Base-by-base conservation (phyloP, 2,888 invertebrate genomes). In the Hyposoter dolosus region DNA sequence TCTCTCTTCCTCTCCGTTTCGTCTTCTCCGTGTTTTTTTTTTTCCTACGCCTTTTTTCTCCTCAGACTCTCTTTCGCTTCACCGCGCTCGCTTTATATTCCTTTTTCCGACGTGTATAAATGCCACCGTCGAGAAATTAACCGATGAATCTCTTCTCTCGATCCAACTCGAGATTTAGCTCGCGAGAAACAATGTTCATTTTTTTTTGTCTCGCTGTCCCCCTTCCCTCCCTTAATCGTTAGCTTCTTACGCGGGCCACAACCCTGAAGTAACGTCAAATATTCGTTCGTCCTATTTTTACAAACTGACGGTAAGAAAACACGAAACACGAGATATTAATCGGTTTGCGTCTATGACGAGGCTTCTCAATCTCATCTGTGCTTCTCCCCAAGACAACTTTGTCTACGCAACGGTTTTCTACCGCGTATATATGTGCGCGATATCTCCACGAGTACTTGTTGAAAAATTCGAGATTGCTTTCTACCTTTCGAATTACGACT, bases 61-160 rank as follows among this genome's bases (percentile, higher is more conserved):
- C 74, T 63, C 82, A 78, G 68, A 82, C 85, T 74, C 76, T 78
- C 85, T 82, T 82, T 82, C 72, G 72, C 66, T 78, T 66, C 66
- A 78, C 78, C 69, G 50, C 80, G 66, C 68, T 65, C 76, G 71
- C 74, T 86, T 86, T 83, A 71, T 77, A 76, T 86, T 83, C 76
- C 60, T 47, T 71, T 72, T 65, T 65, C 56, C 68, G 53, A 69
- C 63, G 72, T 75, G 72, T 83, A 86, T 83, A 80, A 86, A 83
- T 74, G 80, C 80, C 86, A 78, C 68, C 35, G 71, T 65, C 66
- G 40, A 68, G 68, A 77, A 81, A 86, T 86, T 83, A 86, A 83
- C 81, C 77, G 77, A 81, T 83, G 83, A 68, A 77, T n/a, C n/a
- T 82, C 85, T 66, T 82, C 72, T 45, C 43, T 74, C 81, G 74